Base-by-base conservation (phyloP, 2,888 invertebrate genomes). In the Epiblema foenella region DNA sequence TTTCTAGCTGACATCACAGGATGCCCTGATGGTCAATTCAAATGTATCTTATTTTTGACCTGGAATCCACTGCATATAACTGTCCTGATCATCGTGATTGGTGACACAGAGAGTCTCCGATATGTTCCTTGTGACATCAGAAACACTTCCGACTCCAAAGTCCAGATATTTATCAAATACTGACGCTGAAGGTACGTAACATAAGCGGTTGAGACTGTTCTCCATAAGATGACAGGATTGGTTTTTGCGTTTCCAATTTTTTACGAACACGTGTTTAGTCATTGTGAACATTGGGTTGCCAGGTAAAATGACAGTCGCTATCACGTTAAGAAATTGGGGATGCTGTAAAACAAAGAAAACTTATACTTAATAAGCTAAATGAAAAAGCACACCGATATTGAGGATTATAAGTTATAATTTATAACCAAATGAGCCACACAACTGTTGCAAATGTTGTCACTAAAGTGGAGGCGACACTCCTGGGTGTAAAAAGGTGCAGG, bases 91-190 rank as follows among this genome's bases (percentile, higher is more conserved):
- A 59, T 86, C 85, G 75, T 93, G 93, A 78, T 93, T 93, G 1
- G 92, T 93, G 0, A 93, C 89, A 69, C 90, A 89, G 58, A 93
- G 74, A 12, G 89, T 91, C 75, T 93, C 91, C 1, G 93, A 91
- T 77, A 93, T 90, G 75, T 93, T 93, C 73, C 82, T 79, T 0
- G 90, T 90, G 0, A 89, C 74, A 72, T 93, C 88, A 0, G 63
- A 73, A 11, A 86, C 82, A 76, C 88, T 89, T 51, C 93, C 93
- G 29, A 80, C 86, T 1, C 89, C 90, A 74, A 93, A 93, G 74
- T 93, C 92, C 52, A 93, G 78, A 71, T 88, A 90, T 73, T 88
- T 85, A 51, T 89, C 90, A 74, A 84, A 93, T 0, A 90, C 91
- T 0, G 93, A 90, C 0, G 92, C 93, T 5, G 89, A 76, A 0